Evolutionary conservation across 1,140 invertebrate species (phyloP), one percentile per base, ranked within the genome.

Genomic region (Homarus americanus): DNA sequence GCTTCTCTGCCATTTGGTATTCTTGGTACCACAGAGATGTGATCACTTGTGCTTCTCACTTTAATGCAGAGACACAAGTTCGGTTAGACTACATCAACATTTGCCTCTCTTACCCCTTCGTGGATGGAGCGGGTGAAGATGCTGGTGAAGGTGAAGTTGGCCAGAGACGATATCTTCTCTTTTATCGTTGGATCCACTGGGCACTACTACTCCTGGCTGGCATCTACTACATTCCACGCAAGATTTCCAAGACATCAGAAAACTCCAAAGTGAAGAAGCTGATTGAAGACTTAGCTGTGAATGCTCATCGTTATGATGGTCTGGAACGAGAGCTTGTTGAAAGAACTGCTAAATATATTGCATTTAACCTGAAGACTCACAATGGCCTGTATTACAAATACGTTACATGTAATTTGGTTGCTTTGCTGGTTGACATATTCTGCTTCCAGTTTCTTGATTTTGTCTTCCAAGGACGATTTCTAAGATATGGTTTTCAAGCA

Each of bases 361-460:
- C 83, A 38, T 85, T 41, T 69, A 91, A 91, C 40, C 40, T 91
- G 9, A 91, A 91, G 82, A 91, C 89, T 53, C 89, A 91, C 89
- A 91, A 91, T 83, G 78, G 89, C n/a, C 82, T 93, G 1, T 93
- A 85, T 78, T 87, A 89, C 73, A 93, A 91, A 75, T 93, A 93
- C 40, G 66, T 87, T 41, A 89, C 82, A 36, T 93, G 90, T 49
- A 92, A 91, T 69, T 38, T 93, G 34, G 82, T 91, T 36, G 86
- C 92, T n/a, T 36, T 93, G 38, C 28, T 86, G 20, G 91, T 91
- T 73, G 92, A 93, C 79, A 88, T 93, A 15, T 89, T 91, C 41
- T 49, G 72, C 58, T 93, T 93, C 82, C 91, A 91, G 66, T 93
- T 93, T 66, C 40, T 93, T 28, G 91, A 93, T 72, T 93, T 91